phyloP scores from a whole-genome alignment of 2,113 vertebrate genomes.

The Toxotes chatareus region DNA sequence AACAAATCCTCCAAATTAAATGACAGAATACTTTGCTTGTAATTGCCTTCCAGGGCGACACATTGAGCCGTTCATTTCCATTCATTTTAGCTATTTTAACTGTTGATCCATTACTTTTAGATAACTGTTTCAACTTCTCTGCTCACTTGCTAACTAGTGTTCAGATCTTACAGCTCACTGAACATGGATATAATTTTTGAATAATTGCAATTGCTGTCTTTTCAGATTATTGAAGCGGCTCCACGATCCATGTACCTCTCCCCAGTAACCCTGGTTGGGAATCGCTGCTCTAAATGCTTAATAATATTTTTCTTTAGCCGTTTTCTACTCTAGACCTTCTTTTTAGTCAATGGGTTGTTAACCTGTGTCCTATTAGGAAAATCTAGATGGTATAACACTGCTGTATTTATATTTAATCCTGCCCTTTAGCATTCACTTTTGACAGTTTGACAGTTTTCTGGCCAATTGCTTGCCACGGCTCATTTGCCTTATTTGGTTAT shows the following conservation, averaged over 20 bases:
- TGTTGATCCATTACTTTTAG: too few species aligned
- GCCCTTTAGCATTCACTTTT: slow-evolving; percentile 64
- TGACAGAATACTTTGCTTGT: neutral
- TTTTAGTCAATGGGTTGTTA: slow-evolving; percentile 1
- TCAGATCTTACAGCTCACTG: too few species aligned
- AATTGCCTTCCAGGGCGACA: neutral
- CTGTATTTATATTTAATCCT: slow-evolving; percentile 59
- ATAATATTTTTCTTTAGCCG: neutral
- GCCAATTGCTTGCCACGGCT: slow-evolving; percentile 67
- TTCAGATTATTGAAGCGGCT: neutral
- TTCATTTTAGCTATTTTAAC: too few species aligned
- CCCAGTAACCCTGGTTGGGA: neutral
- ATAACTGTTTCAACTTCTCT: neutral
- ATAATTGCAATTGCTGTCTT: neutral
- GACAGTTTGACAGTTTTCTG: slow-evolving; percentile 74
- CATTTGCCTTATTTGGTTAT: slow-evolving; percentile 73
- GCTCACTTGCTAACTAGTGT: too few species aligned
- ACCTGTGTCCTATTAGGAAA: slow-evolving; percentile 42
- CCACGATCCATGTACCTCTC: neutral
- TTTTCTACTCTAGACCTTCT: neutral
- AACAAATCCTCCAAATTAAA: slow-evolving; percentile 34
- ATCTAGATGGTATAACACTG: slow-evolving; percentile 22
- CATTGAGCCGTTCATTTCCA: neutral
- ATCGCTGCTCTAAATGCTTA: neutral
- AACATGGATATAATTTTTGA: neutral